phyloP scores from a whole-genome alignment of 2,888 invertebrate species.

The Julus scanicus region DNA sequence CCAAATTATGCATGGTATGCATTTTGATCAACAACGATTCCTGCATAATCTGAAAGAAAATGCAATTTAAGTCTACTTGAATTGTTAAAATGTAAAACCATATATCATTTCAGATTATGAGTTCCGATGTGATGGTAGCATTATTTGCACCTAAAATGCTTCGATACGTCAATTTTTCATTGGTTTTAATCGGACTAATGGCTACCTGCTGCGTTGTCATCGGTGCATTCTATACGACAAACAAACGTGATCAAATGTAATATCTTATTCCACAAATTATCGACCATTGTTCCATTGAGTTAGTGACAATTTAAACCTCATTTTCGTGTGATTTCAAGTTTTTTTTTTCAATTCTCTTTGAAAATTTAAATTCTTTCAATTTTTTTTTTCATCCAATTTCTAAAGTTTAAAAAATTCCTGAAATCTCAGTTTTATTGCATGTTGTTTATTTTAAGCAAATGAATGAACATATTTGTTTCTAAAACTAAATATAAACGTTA shows the following conservation, averaged over 20 bases:
- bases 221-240: background rate
- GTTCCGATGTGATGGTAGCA: background rate
- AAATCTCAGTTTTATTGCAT: no score
- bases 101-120: background rate
- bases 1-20: no score
- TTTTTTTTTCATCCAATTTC: no score
- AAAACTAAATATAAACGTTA: background rate
- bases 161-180: background rate
- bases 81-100: background rate
- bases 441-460: no score
- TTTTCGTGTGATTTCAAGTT: no score
- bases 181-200: background rate
- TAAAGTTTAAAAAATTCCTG: no score
- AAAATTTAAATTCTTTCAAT: no score
- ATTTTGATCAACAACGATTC: no score
- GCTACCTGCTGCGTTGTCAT: background rate
- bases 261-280: background rate
- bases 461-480: no score
- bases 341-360: no score
- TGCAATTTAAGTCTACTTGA: background rate
- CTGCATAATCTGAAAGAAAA: no score
- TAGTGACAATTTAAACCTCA: no score
- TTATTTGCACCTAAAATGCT: background rate
- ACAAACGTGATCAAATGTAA: conserved; percentile 29
- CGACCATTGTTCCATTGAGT: background rate